A percentile compares a stretch with the other conserved stretches of the same genome.
phyloP scores from a whole-genome alignment of 2,797 vertebrate species.

The Trachops cirrhosus region DNA sequence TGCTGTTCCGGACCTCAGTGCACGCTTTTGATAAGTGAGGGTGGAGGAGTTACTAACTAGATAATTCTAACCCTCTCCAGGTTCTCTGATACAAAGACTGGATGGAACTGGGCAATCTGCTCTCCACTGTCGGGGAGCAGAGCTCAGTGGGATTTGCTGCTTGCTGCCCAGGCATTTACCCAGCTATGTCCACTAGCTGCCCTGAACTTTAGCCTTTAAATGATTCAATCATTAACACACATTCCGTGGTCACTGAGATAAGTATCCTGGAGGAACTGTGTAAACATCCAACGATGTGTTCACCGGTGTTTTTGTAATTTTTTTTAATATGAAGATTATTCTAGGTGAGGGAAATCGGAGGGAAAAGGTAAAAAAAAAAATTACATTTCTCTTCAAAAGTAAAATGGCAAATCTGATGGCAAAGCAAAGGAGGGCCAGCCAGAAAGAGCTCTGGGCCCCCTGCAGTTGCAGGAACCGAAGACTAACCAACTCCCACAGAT shows the following conservation, averaged over 20 bases:
- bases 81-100: background rate
- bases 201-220: background rate
- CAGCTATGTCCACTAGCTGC: background rate
- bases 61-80: background rate
- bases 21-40: background rate
- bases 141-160: background rate
- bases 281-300: background rate
- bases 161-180: background rate
- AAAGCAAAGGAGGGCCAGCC: background rate
- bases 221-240: background rate
- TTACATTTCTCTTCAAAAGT: background rate
- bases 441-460: too few species aligned
- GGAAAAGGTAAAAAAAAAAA: background rate
- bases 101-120: background rate
- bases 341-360: background rate
- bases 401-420: background rate
- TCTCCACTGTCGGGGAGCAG: too few species aligned
- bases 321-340: background rate
- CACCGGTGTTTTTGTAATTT: background rate
- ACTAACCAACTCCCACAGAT: rapidly evolving
- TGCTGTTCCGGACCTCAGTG: background rate
- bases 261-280: background rate
- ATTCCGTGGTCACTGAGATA: background rate
- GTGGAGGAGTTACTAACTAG: background rate
- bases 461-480: background rate